These are phyloP conservation scores for Kuschelorhynchus macadamiae DNA, from an alignment of 2,888 invertebrate genomes.

Conservation along the genomic window DNA sequence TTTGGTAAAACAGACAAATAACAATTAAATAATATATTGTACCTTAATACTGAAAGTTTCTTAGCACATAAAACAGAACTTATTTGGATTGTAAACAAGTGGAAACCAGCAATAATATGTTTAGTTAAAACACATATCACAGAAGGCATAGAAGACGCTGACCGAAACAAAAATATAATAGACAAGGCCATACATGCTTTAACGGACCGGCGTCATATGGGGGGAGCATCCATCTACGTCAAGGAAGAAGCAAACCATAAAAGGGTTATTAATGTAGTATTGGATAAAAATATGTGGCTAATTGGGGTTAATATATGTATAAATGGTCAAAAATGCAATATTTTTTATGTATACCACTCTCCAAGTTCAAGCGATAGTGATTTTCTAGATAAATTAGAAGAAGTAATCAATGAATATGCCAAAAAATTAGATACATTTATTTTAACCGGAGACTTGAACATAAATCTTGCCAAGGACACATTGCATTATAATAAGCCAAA, in stretches of 20 bases:
- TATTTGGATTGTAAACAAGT: background rate
- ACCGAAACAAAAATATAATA: too few species aligned
- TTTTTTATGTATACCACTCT: background rate
- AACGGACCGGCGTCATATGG: background rate
- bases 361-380: slow-evolving; percentile 2
- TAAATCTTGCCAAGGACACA: background rate
- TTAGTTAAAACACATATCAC: background rate
- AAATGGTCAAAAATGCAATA: background rate
- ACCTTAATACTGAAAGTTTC: background rate
- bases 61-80: background rate
- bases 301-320: background rate
- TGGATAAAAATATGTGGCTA: slow-evolving; percentile 1
- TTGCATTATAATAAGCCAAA: background rate
- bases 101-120: background rate
- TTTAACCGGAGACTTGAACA: background rate
- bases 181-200: background rate
- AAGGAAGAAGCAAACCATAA: background rate
- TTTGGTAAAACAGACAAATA: background rate
- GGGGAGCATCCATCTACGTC: background rate
- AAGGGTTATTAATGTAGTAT: background rate
- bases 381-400: background rate
- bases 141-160: background rate
- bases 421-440: background rate
- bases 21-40: background rate
- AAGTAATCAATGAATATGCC: background rate